Evolutionary conservation across 2,888 invertebrate species (phyloP).

Genomic region (Catocala fraxini): DNA sequence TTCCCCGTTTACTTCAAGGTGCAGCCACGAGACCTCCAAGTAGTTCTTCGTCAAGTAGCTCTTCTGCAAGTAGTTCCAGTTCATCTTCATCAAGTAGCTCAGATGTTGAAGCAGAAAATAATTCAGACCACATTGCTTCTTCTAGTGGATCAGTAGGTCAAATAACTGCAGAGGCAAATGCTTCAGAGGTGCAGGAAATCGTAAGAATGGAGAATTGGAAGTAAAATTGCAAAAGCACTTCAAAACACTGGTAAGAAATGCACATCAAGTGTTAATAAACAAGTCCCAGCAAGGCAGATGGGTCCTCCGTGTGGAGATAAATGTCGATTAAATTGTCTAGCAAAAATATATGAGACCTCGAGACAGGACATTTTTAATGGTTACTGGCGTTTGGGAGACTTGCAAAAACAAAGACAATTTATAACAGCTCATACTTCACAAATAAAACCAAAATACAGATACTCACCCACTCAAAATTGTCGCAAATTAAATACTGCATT

Average conservation of each 20-base stretch:
- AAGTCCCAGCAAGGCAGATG: too few species aligned
- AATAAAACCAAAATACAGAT: too few species aligned
- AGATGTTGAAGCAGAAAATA: constrained; percentile 16
- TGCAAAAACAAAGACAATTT: too few species aligned
- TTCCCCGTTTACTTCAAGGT: constrained; percentile 24
- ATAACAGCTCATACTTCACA: too few species aligned
- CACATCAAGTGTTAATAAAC: constrained; percentile 17
- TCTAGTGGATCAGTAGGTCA: constrained; percentile 17
- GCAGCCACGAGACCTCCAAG: constrained; percentile 23
- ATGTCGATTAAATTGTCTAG: too few species aligned
- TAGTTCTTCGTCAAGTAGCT: constrained; percentile 29
- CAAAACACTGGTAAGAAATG: constrained; percentile 16
- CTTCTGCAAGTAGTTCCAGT: constrained; percentile 19
- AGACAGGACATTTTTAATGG: too few species aligned
- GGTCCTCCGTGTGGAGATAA: too few species aligned
- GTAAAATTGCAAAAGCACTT: constrained; percentile 22
- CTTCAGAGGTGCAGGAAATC: constrained; percentile 23
- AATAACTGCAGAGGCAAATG: constrained; percentile 12
- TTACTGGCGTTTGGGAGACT: too few species aligned
- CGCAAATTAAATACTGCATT: too few species aligned
- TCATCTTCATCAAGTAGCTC: constrained; percentile 19
- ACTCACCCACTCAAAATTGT: too few species aligned
- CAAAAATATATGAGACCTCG: too few species aligned
- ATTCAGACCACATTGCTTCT: constrained; percentile 13
- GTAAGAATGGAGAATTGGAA: constrained; percentile 14